Evolutionary conservation across 2,113 vertebrate genomes (phyloP).

Genomic region (Callionymus lyra): DNA sequence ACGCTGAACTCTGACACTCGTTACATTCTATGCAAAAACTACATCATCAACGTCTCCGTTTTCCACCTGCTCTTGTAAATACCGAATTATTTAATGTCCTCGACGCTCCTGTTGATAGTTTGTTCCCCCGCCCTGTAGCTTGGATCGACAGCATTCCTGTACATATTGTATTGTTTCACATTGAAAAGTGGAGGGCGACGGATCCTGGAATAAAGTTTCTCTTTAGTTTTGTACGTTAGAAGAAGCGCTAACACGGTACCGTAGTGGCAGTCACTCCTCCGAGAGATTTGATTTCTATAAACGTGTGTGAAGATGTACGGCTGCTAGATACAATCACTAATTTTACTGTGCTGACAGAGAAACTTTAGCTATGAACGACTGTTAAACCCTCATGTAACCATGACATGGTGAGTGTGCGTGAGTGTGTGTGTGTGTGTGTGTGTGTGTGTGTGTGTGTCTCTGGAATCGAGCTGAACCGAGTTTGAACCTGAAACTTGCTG

Average conservation of each 20-base stretch:
- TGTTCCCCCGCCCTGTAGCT: constrained; percentile 59
- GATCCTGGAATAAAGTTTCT: constrained; percentile 81
- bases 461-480: constrained; percentile 62
- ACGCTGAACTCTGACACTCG: background rate
- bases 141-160: constrained; percentile 80
- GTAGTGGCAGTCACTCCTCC: constrained; percentile 66
- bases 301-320: constrained; percentile 54
- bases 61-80: constrained; percentile 76
- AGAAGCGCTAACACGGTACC: constrained; percentile 63
- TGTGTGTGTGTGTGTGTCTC: constrained; percentile 9
- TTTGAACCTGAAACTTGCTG: constrained; percentile 87
- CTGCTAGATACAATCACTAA: constrained; percentile 81
- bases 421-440: constrained; percentile 5
- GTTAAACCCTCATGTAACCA: constrained; percentile 76
- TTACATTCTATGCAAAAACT: constrained; percentile 69
- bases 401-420: constrained; percentile 35
- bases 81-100: constrained; percentile 43
- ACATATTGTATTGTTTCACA: constrained; percentile 98
- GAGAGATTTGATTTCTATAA: constrained; percentile 46
- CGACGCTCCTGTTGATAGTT: no score
- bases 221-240: constrained; percentile 90
- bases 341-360: constrained; percentile 65
- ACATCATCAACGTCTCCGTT: no score
- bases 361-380: constrained; percentile 69
- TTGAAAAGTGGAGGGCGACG: constrained; percentile 88